Evolutionary conservation across 2,797 vertebrate genomes (phyloP).

Genomic region (Phataginus tricuspis): DNA sequence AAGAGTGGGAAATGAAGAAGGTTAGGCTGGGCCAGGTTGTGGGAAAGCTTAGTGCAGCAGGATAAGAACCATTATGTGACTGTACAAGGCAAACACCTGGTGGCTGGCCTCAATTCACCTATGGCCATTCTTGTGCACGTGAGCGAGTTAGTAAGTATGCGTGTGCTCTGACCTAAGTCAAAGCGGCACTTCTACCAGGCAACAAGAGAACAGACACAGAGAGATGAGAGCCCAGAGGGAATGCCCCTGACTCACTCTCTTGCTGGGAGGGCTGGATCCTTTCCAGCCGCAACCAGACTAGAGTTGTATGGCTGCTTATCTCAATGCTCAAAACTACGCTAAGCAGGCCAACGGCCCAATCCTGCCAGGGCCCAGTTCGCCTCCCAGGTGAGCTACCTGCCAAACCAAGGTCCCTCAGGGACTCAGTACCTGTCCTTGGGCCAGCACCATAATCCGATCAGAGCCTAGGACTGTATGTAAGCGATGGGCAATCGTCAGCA

Average conservation of each 20-base stretch:
- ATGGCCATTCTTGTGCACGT: background rate
- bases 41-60: background rate
- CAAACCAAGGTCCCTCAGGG: background rate
- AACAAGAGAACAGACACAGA: background rate
- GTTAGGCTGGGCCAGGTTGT: background rate
- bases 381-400: background rate
- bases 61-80: background rate
- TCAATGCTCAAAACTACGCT: background rate
- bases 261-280: background rate
- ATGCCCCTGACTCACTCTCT: background rate
- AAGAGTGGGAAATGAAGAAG: background rate
- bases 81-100: background rate
- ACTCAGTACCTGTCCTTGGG: conserved; percentile 92
- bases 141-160: background rate
- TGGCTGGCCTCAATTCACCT: background rate
- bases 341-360: background rate
- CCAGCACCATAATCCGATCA: conserved; percentile 96
- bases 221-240: background rate
- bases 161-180: background rate
- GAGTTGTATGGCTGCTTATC: background rate
- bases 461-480: conserved; percentile 93
- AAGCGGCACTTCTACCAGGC: background rate
- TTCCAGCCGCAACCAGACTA: background rate
- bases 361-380: background rate
- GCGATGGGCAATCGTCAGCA: conserved; percentile 94